Base-by-base conservation (phyloP, 2,113 vertebrate genomes). In the Prionailurus bengalensis region DNA sequence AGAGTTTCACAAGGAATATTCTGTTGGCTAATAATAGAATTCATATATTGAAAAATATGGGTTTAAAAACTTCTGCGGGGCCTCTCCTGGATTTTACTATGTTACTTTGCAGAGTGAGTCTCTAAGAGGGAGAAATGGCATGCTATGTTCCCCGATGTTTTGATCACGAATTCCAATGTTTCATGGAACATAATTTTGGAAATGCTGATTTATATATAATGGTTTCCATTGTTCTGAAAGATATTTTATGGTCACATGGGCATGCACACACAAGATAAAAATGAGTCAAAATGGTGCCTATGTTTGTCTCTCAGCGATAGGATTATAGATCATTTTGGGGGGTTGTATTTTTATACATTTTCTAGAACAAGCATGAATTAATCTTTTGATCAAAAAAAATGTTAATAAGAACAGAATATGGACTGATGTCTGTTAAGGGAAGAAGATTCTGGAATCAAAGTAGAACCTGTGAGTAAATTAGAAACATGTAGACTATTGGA, bases 181-280 rank as follows among this genome's bases (percentile, higher is more conserved):
- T n/a, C n/a, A 79, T 63, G 33, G 73, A 51, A 55, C 19, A 55
- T 91, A 70, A 85, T 71, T 96, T 92, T 83, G 68, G 61, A 97
- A 93, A 66, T 55, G 80, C 14, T 93, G 17, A 31, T 61, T 92
- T 92, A 84, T 70, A 53, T 51, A 87, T 27, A 55, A 65, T 82
- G 51, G 65, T 8, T 36, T 95, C 14, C 39, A 66, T 82, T 94
- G 84, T 71, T 93, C 45, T 94, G 89, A 84, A 82, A 73, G 42
- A 87, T 58, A 63, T 21, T 33, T 87, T 89, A 55, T 68, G 33
- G 79, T 94, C 48, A 74, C 23, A 73, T 68, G 21, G 13, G 65
- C 12, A 31, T 73, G 2, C 7, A 78, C 23, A 95, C 27, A 93
- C 15, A 58, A 66, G 39, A 66, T 45, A 83, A 48, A 89, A 94